A percentile compares a stretch with the other conserved stretches of the same genome.
Evolutionary conservation across 2,888 invertebrate genomes (phyloP).

Genomic region (Lamellibrachia columna): DNA sequence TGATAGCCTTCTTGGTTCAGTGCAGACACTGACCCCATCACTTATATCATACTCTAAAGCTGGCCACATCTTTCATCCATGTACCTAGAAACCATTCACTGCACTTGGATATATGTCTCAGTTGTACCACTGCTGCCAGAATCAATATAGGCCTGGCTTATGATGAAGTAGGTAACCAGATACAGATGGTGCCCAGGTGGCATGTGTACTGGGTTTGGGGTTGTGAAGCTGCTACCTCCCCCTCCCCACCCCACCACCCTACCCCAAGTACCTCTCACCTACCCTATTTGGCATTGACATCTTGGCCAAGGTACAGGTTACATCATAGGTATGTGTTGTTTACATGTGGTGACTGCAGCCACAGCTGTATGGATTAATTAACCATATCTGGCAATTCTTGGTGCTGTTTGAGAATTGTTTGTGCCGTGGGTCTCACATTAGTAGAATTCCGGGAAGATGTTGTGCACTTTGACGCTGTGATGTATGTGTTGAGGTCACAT

Average conservation of each 20-base stretch:
- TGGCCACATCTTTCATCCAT: background rate
- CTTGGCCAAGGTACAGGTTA: background rate
- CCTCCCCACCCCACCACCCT: too few relatives aligned
- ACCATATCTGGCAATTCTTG: background rate
- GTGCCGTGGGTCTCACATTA: background rate
- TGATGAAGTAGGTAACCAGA: background rate
- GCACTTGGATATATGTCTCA: background rate
- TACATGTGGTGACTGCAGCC: background rate
- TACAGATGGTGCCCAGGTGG: conserved; percentile 3
- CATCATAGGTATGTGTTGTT: background rate
- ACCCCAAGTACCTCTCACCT: background rate
- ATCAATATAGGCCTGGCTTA: background rate
- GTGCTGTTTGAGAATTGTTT: background rate
- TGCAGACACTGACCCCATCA: background rate
- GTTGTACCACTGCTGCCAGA: background rate
- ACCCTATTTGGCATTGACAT: conserved; percentile 10
- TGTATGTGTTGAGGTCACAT: background rate
- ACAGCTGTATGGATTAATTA: background rate
- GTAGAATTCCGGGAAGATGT: background rate
- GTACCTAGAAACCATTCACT: background rate
- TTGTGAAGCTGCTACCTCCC: background rate
- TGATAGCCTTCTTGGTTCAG: background rate
- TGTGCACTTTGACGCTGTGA: background rate
- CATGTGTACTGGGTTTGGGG: background rate
- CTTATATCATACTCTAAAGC: background rate